Evolutionary conservation across 2,113 vertebrate species (phyloP).

Genomic region (Istiophorus platypterus): DNA sequence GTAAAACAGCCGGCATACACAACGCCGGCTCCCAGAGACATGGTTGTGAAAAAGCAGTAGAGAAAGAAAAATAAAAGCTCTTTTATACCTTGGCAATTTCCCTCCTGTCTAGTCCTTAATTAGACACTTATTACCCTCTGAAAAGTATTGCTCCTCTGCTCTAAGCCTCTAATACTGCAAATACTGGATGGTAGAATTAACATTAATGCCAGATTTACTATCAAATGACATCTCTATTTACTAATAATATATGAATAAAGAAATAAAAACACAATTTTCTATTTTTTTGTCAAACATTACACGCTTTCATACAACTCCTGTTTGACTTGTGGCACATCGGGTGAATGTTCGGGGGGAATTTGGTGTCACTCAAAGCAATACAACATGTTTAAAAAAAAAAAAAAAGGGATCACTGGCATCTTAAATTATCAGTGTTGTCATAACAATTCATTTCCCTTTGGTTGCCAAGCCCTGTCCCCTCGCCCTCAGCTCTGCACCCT

Average conservation of each 20-base stretch:
- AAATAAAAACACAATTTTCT: slow-evolving; percentile 29
- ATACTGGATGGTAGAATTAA: slow-evolving; percentile 65
- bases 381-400: background rate
- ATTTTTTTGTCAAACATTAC: slow-evolving; percentile 14
- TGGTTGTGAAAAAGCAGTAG: slow-evolving; percentile 78
- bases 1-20: slow-evolving; percentile 96
- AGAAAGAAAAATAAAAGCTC: slow-evolving; percentile 24
- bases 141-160: slow-evolving; percentile 62
- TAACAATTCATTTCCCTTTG: slow-evolving; percentile 84
- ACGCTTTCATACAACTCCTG: slow-evolving; percentile 18
- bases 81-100: slow-evolving; percentile 75
- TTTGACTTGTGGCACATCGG: background rate
- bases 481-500: slow-evolving; percentile 50
- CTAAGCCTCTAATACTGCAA: slow-evolving; percentile 67
- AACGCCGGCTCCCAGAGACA: slow-evolving; percentile 91
- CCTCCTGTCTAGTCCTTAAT: slow-evolving; percentile 78
- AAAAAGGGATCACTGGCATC: slow-evolving; percentile 70
- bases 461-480: slow-evolving; percentile 72
- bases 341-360: background rate
- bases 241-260: background rate
- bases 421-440: slow-evolving; percentile 85
- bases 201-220: slow-evolving; percentile 69
- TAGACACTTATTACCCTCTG: slow-evolving; percentile 79
- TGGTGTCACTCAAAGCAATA: slow-evolving; percentile 8
- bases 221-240: slow-evolving; percentile 72